Base-by-base conservation (phyloP, 2,797 vertebrate species). In the Myripristis murdjan region DNA sequence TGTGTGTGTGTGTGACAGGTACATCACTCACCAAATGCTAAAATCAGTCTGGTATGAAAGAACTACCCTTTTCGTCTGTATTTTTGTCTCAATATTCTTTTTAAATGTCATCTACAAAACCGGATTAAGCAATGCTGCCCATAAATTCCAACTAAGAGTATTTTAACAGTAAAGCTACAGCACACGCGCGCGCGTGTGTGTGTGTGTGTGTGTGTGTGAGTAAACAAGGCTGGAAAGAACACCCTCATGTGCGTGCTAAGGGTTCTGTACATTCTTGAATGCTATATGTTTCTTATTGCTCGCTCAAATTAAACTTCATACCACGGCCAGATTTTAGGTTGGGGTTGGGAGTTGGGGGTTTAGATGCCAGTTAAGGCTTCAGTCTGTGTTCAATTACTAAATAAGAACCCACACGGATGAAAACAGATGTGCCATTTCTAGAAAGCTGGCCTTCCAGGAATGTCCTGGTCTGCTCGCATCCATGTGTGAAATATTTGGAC, bases 361-460 rank as follows among this genome's bases (percentile, higher is more conserved):
- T 28, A 16, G 6, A 26, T 14, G 20, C 56, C 10, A 18, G 9
- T 5, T 49, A 41, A 9, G 53, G 20, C 33, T 44, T 43, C 44
- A 61, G 46, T 66, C 37, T 81, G 67, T 12, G 22, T 80, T 78
- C 15, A 66, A 71, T 83, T 76, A 77, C 41, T 63, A 15, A 22
- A 66, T 16, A 58, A 51, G 39, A 77, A 58, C 12, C 18, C 20
- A n/a, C 12, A 31, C 9, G 11, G 48, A 26, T 16, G 67, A 60
- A 77, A 77, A 53, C 81, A 84, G 33, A 77, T 79, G 78, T 58
- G 49, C 35, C 6, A 41, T 81, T 83, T 69, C 75, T 77, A 81
- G 79, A 85, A 73, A 83, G 71, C 33, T 4, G 6, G 48, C 44
- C 9, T 26, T 85, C 73, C 70, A 82, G 55, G 70, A 84, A 86